These are phyloP conservation scores for Psittacula derbiana DNA, from an alignment of 2,797 vertebrate species.

Conservation along the genomic window DNA sequence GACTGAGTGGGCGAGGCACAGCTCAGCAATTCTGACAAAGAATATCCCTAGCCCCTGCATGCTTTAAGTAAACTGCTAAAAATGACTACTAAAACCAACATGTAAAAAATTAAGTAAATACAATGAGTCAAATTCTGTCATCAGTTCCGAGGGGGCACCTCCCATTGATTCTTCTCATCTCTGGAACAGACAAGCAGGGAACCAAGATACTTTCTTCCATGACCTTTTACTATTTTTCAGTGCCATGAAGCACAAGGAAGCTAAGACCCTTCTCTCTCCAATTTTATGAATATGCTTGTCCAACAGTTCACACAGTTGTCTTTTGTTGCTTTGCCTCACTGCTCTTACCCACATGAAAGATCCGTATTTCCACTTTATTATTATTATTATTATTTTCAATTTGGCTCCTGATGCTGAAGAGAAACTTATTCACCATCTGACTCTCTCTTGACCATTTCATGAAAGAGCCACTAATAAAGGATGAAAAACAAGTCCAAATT, in stretches of 20 bases:
- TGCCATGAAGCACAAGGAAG: background rate
- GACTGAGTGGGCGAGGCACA: background rate
- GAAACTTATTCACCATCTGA: background rate
- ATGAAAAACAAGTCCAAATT: background rate
- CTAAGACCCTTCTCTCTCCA: background rate
- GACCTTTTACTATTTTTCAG: constrained; percentile 17
- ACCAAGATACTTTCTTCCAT: background rate
- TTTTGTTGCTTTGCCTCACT: background rate
- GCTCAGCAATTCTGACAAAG: background rate
- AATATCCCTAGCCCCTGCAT: background rate
- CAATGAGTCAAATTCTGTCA: constrained; percentile 7
- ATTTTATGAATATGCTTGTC: background rate
- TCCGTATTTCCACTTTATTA: background rate
- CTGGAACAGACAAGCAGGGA: background rate
- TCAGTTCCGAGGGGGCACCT: background rate
- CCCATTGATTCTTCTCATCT: background rate
- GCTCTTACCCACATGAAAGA: background rate
- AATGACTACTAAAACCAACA: background rate
- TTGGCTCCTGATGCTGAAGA: background rate
- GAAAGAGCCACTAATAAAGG: background rate
- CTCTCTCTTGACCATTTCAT: background rate
- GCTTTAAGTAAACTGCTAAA: background rate
- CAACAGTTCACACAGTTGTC: background rate
- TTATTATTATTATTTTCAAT: background rate
- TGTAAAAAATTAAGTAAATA: background rate